Evolutionary conservation across 2,113 vertebrate species (phyloP), one percentile per base, ranked within the genome.

Genomic region (Cercopithecus mona): DNA sequence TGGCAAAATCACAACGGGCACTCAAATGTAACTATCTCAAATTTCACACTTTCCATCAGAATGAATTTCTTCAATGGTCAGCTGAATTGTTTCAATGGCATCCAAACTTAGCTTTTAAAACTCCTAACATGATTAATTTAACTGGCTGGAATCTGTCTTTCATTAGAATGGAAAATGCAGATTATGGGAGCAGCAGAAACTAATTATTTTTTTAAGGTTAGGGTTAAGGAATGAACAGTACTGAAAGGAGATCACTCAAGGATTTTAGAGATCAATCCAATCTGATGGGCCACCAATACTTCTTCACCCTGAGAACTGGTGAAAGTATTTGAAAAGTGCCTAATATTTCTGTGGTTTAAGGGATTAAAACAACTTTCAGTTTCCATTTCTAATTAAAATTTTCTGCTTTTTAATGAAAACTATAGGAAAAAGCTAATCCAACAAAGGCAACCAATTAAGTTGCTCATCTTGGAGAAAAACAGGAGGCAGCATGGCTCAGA

Each of bases 371-470:
- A 10, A 27, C 3, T 64, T 78, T 86, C 9, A 72, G 9, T 84
- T 70, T 96, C 50, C 35, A 22, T 80, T 91, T 95, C 84, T 94
- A 57, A 93, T 43, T 85, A 70, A 43, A 32, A 23, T 73, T 89
- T 86, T 8, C 17, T 68, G 20, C 32, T 73, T 93, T 94, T 84
- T 61, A 93, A 52, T 94, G 35, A 93, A 96, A 97, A 83, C 5
- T 52, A 30, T n/a, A 89, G 35, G 35, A 68, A 87, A 93, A 88
- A 59, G 14, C 50, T 91, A 40, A 35, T 61, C 72, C 55, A 48
- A 40, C 70, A 93, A 86, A 91, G 12, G 16, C 6, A 72, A 93
- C 32, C 4, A 7, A 80, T 86, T 73, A 3, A 68, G 73, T 68
- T 38, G 38, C 20, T 78, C 17, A 70, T 90, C 18, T 45, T 81